Evolutionary conservation across 2,113 vertebrate genomes (phyloP), one percentile per base, ranked within the genome.

Genomic region (Microtus pennsylvanicus): DNA sequence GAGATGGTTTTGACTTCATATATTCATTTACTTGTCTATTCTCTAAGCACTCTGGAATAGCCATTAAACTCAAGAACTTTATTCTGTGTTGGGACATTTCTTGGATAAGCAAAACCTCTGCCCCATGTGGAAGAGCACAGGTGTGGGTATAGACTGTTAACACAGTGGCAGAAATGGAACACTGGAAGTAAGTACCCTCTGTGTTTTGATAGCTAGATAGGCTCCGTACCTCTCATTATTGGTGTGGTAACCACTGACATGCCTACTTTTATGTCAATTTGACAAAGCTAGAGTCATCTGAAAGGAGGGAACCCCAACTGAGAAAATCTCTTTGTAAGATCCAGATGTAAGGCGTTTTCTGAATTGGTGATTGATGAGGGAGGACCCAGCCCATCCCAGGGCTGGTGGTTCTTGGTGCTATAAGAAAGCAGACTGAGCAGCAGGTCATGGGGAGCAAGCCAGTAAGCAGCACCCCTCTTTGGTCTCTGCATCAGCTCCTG

Each of bases 71-170:
- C 35, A n/a, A 19, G 38, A 8, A 12, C 24, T 30, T 0, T 17
- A 16, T 22, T 42, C 26, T 55, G 8, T 7, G 12, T 28, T 33
- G 19, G 8, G 22, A 63, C 26, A 28, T 11, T 65, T 50, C 35
- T 4, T 67, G 26, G 42, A 83, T 3, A 61, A 30, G 33, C 30
- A 63, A 26, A 55, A 58, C 47, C 16, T 14, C 33, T 1, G 0
- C 16, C 63, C 65, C 21, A 10, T 3, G 0, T 4, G 17, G 47
- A 78, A 63, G 10, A 10, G 0, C 4, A 11, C 0, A 5, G 1
- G 0, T n/a, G 14, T 28, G 10, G 35, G 42, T 75, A 1, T 24
- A 58, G 61, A 6, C 10, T 14, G 24, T 26, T 55, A n/a, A 47
- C 58, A 13, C 4, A 67, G 24, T 69, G 30, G 33, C 61, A 8